These are phyloP conservation scores for Miichthys miiuy DNA, from an alignment of 2,797 vertebrate genomes.

Conservation along the genomic window DNA sequence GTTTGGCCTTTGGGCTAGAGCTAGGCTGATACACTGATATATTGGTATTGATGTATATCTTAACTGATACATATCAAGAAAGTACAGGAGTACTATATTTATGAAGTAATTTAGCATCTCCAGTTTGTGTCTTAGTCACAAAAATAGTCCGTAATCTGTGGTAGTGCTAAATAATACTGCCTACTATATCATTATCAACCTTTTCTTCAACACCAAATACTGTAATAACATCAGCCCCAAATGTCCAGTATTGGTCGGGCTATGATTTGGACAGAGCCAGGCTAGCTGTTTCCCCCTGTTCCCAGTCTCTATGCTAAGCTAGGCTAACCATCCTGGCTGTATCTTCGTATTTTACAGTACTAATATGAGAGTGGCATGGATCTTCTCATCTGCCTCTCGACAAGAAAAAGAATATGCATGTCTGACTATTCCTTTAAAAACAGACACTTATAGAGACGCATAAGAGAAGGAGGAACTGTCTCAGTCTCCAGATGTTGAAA, in stretches of 20 bases:
- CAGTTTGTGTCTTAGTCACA: too few species aligned
- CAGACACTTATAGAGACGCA: neutral
- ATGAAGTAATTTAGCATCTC: too few species aligned
- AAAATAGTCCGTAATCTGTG: too few species aligned
- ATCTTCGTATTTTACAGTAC: neutral
- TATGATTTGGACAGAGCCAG: neutral
- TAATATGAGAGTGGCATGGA: neutral
- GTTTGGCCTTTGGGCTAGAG: too few species aligned
- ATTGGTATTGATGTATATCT: too few species aligned
- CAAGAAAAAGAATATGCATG: neutral
- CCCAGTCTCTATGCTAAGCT: neutral
- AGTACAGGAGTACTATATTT: too few species aligned
- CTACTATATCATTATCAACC: too few species aligned
- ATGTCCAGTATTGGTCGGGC: neutral
- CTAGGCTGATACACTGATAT: too few species aligned
- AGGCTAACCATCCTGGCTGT: neutral
- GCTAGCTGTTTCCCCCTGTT: neutral
- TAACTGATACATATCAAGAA: too few species aligned
- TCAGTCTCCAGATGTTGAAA: constrained; percentile 32
- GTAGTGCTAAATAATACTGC: too few species aligned
- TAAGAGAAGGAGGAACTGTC: neutral
- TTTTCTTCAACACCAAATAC: too few species aligned
- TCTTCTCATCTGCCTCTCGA: neutral
- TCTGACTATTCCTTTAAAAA: neutral
- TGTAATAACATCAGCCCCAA: neutral